A percentile compares a stretch with the other conserved stretches of the same genome.
These are phyloP conservation scores for Rhinolophus ferrumequinum DNA, from an alignment of 2,113 vertebrate genomes.

Conservation along the genomic window DNA sequence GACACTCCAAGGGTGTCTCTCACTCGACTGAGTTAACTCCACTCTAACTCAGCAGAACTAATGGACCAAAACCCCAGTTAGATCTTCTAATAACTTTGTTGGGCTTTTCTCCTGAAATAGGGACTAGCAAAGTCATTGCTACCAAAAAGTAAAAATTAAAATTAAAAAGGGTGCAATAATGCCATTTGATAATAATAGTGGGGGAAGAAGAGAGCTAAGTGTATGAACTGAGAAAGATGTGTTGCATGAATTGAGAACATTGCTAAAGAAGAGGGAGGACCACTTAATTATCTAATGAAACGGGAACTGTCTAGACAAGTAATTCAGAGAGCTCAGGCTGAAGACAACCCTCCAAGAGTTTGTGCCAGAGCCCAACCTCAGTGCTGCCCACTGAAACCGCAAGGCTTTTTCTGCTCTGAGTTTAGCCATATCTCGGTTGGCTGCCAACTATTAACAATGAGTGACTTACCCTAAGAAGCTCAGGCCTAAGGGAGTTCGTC, in stretches of 20 bases:
- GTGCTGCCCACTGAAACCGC: slow-evolving; percentile 15
- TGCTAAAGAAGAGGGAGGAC: neutral
- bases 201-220: neutral
- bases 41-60: neutral
- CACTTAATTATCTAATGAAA: slow-evolving; percentile 32
- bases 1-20: neutral
- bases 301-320: slow-evolving; percentile 51
- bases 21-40: neutral
- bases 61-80: neutral
- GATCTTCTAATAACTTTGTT: neutral
- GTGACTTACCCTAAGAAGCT: neutral
- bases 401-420: slow-evolving; percentile 32
- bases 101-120: neutral
- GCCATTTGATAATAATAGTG: neutral
- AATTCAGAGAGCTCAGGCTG: slow-evolving; percentile 32
- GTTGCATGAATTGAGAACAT: neutral
- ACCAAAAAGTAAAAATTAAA: neutral
- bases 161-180: neutral
- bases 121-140: neutral
- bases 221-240: neutral
- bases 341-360: neutral
- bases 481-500: neutral
- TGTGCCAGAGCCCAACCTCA: slow-evolving; percentile 31
- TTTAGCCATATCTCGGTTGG: neutral
- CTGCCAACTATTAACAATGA: slow-evolving; percentile 2